Evolutionary conservation across 2,888 invertebrate genomes (phyloP).

Genomic region (Pachycephus smyrnensis): DNA sequence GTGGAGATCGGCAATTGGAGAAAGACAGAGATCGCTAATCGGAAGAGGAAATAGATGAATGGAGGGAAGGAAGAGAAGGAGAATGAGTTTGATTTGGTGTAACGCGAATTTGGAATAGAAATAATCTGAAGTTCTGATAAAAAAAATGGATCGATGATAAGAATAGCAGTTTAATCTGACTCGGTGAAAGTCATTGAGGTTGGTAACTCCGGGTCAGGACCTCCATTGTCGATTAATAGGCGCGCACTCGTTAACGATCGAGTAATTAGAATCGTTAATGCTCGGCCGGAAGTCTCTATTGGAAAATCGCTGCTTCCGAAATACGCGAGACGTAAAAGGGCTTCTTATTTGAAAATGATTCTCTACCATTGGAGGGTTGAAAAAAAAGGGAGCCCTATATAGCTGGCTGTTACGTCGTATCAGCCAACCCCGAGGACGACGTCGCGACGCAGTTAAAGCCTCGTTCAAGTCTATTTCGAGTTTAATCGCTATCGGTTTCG

Average conservation of each 20-base stretch:
- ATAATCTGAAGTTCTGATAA: background rate
- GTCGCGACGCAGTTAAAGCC: background rate
- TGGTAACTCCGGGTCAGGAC: constrained; percentile 5
- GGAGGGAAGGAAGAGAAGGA: constrained; percentile 6
- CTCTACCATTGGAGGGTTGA: background rate
- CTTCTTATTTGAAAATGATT: background rate
- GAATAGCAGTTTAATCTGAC: background rate
- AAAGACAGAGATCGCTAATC: background rate
- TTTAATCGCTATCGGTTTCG: constrained; percentile 4
- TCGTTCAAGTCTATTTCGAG: constrained; percentile 1
- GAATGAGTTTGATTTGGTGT: background rate
- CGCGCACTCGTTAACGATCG: constrained; percentile 51
- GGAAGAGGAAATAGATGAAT: constrained; percentile 25
- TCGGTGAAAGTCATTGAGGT: background rate
- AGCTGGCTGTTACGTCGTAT: background rate
- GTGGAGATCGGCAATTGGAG: background rate
- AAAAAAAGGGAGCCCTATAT: background rate
- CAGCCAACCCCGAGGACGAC: background rate
- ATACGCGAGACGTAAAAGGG: constrained; percentile 4
- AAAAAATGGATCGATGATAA: background rate
- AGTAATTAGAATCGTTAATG: constrained; percentile 48
- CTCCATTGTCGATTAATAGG: constrained; percentile 50
- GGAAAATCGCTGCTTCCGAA: constrained; percentile 36
- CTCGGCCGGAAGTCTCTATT: constrained; percentile 38
- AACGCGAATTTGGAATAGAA: background rate